phyloP scores from a whole-genome alignment of 2,888 invertebrate species.

The Odontothrips loti region DNA sequence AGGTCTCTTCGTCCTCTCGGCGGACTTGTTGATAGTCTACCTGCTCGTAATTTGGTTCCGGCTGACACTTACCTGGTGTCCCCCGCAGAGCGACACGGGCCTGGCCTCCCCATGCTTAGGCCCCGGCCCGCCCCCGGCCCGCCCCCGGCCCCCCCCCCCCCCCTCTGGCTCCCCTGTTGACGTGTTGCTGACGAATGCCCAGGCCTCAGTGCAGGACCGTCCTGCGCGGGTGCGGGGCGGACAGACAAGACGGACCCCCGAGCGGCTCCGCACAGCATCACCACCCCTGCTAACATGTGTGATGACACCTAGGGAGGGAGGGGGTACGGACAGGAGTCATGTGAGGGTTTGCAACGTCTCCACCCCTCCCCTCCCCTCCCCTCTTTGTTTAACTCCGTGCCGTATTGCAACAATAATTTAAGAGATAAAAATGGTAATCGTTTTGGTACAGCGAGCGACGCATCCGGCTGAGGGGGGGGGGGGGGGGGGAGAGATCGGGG shows the following conservation, averaged over 20 bases:
- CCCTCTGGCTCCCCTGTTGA: too few relatives aligned
- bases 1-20: too few relatives aligned
- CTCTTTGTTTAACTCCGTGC: background rate
- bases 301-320: slow-evolving; percentile 1
- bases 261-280: background rate
- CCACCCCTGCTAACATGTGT: slow-evolving; percentile 15
- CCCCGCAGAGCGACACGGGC: slow-evolving; percentile 1
- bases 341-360: background rate
- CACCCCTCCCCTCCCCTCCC: background rate
- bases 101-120: too few relatives aligned
- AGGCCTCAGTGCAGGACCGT: too few relatives aligned
- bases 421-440: slow-evolving; percentile 22
- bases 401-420: slow-evolving; percentile 19
- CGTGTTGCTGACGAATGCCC: too few relatives aligned
- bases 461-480: background rate
- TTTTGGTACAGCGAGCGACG: slow-evolving; percentile 4
- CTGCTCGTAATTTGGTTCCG: background rate
- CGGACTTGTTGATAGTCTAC: slow-evolving; percentile 1
- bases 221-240: too few relatives aligned
- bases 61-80: background rate
- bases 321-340: background rate
- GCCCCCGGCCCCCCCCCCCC: too few relatives aligned
- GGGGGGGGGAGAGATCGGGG: background rate
- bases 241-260: background rate
- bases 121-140: too few relatives aligned